Conservation (phyloP, 2,113 vertebrate genomes). For the Charina bottae region DNA sequence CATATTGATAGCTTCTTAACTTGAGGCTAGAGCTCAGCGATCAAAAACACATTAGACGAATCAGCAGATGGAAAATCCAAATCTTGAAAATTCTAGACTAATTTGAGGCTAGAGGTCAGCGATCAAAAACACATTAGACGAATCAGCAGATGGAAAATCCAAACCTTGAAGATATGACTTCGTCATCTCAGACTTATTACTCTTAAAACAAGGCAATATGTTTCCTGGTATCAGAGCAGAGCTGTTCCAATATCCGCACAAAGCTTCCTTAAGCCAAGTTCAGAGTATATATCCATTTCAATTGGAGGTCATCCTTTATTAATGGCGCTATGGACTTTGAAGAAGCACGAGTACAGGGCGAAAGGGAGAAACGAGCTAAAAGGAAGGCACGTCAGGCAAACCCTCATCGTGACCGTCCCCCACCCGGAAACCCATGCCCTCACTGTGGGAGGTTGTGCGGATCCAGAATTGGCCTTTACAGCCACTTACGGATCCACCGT, state of each 20-base stretch:
- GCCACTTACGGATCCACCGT: too few relatives aligned
- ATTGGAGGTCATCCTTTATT: too few relatives aligned
- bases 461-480: too few relatives aligned
- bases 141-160: not conserved
- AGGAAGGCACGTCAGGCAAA: too few relatives aligned
- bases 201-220: not conserved
- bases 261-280: not conserved
- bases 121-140: not conserved
- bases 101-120: too few relatives aligned
- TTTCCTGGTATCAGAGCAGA: not conserved
- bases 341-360: too few relatives aligned
- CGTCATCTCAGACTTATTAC: not conserved
- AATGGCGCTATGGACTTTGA: too few relatives aligned
- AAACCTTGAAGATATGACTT: not conserved
- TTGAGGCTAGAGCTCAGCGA: not conserved
- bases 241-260: not conserved
- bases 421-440: too few relatives aligned
- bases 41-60: not conserved
- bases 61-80: not conserved
- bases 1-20: not conserved
- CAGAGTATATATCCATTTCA: too few relatives aligned
- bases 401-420: too few relatives aligned
- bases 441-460: too few relatives aligned
- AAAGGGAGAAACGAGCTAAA: too few relatives aligned
- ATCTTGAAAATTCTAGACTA: not conserved